Conservation (phyloP, 2,113 vertebrate genomes). For the Lophura nycthemera region DNA sequence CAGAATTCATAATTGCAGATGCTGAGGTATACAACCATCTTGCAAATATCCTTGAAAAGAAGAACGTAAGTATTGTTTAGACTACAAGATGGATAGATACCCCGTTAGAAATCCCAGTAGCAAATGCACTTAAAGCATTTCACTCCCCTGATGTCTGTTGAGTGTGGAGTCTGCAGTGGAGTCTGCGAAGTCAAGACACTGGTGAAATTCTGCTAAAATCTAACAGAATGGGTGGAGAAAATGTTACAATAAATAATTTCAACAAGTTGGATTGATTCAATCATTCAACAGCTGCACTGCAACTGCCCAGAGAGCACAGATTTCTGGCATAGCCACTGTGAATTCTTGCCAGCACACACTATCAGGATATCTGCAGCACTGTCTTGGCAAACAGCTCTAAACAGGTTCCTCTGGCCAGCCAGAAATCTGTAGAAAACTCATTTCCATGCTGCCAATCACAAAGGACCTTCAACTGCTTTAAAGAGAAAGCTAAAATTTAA, state of each 20-base stretch:
- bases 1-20: not conserved
- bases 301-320: slow-evolving; percentile 42
- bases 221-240: not conserved
- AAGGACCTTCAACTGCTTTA: slow-evolving; percentile 33
- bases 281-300: slow-evolving; percentile 40
- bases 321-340: slow-evolving; percentile 24
- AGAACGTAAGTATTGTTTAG: not conserved
- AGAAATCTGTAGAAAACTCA: slow-evolving; percentile 56
- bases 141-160: not conserved
- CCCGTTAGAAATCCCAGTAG: not conserved
- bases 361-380: slow-evolving; percentile 27
- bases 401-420: not conserved
- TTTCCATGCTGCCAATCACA: slow-evolving; percentile 60
- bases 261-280: not conserved
- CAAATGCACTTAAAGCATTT: not conserved
- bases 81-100: not conserved
- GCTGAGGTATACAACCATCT: not conserved
- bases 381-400: slow-evolving; percentile 51
- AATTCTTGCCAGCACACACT: slow-evolving; percentile 45
- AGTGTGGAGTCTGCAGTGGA: not conserved
- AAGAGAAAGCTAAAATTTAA: slow-evolving; percentile 61
- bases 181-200: not conserved
- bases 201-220: not conserved
- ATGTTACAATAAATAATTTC: not conserved
- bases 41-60: not conserved